Conservation (phyloP, 1,140 invertebrate species). For the Steinernema feltiae region DNA sequence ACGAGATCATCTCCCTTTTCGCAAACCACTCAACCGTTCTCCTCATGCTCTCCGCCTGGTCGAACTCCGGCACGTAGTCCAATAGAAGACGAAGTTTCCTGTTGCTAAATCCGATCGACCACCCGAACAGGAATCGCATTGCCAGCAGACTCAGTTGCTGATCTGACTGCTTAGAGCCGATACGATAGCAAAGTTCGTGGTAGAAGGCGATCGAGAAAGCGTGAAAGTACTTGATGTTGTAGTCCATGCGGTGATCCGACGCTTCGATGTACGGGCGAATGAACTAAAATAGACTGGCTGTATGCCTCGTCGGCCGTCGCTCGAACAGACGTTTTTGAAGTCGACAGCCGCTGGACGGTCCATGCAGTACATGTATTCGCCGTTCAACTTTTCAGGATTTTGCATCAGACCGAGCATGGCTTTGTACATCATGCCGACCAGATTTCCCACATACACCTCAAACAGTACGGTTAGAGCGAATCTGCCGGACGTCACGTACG, state of each 20-base stretch:
- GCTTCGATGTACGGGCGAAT: conserved; percentile 1
- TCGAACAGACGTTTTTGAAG: background rate
- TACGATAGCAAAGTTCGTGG: conserved; percentile 4
- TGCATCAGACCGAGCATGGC: background rate
- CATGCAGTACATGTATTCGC: conserved; percentile 1
- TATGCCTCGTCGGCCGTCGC: background rate
- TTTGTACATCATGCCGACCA: background rate
- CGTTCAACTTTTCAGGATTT: background rate
- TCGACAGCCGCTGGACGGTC: background rate
- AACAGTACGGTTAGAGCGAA: background rate
- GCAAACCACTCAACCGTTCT: background rate
- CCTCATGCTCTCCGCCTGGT: conserved; percentile 5
- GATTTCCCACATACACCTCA: background rate
- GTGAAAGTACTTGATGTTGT: background rate
- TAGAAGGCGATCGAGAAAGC: background rate
- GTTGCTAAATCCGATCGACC: background rate
- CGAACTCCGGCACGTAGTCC: background rate
- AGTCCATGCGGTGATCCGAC: background rate
- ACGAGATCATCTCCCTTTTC: background rate
- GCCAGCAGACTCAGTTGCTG: background rate
- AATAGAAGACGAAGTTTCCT: background rate
- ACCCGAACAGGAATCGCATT: background rate
- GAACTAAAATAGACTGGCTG: background rate
- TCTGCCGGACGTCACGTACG: background rate
- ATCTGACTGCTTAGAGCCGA: background rate